Base-by-base conservation (phyloP, 92 coral and sea anemone species). In the Parazoanthus swiftii region DNA sequence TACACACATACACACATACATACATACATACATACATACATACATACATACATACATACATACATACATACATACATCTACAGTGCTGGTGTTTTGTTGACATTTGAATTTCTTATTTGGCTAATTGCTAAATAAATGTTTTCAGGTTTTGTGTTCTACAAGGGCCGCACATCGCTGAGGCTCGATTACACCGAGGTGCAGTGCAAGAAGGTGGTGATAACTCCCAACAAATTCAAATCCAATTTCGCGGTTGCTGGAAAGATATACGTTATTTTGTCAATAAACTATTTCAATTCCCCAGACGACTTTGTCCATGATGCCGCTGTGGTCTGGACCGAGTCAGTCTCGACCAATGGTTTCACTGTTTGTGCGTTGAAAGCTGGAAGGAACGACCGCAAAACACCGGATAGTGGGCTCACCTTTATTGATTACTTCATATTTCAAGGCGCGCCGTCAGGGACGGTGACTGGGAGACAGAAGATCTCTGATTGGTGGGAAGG, bases 401-500 rank as follows among this genome's bases (percentile, higher is more conserved):
- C 95, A 46, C 97, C 97, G 3, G 97, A 94, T 77, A 58, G 85
- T 8, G 97, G 97, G 37, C 76, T 86, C 91, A 94, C 97, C 7
- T 94, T 79, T 51, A 76, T 94, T 25, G 97, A 94, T 78, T 94
- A 90, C 85, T 86, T 94, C 71, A 93, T 94, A 8, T 94, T 90
- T 79, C 97, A 94, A 83, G 97, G 94, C 44, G 85, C 94, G 10
- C 97, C 97, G 1, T 9, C 83, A 42, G 93, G 93, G 18, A 76
- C 95, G 35, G 92, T 91, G 10, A 91, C 91, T 37, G 95, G 95
- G 8, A 86, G 79, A 56, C 38, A 39, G 58, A 33, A 59, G 13
- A 56, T 94, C 59, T 51, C 78, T 20, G 85, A 94, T 65, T 94
- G 97, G 97, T 94, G 97, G 97, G 97, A 94, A 16, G 97, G 97